Evolutionary conservation across 1,140 invertebrate genomes (phyloP).

Genomic region (Temnothorax curvispinosus): DNA sequence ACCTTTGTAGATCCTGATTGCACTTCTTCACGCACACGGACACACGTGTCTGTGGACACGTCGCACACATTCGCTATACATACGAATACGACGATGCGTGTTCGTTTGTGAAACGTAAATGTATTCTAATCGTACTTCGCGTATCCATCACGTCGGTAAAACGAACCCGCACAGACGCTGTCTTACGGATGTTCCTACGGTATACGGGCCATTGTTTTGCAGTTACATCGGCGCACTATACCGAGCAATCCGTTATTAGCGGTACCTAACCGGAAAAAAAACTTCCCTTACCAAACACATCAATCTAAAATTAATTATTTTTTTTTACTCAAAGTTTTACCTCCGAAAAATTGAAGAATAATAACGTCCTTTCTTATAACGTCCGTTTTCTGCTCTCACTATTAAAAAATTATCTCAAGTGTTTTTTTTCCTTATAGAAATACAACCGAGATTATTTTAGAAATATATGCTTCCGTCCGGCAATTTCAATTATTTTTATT

Average conservation of each 20-base stretch:
- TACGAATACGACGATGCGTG: neutral
- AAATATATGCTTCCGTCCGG: neutral
- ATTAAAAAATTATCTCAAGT: neutral
- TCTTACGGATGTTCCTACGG: slow-evolving; percentile 48
- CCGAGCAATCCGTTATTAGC: slow-evolving; percentile 1
- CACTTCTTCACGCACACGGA: slow-evolving; percentile 66
- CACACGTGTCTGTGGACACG: neutral
- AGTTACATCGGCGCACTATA: neutral
- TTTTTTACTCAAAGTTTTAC: neutral
- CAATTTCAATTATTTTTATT: neutral
- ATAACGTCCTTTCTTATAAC: neutral
- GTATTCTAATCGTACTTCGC: slow-evolving; percentile 33
- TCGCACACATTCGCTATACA: neutral
- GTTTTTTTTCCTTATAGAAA: neutral
- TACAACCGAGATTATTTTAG: neutral
- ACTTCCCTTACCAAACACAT: neutral
- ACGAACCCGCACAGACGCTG: slow-evolving; percentile 24
- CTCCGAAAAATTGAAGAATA: neutral
- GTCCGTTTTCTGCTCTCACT: no score
- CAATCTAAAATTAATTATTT: neutral
- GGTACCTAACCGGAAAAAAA: neutral
- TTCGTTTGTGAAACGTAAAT: slow-evolving; percentile 9
- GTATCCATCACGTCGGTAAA: slow-evolving; percentile 49
- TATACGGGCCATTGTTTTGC: slow-evolving; percentile 62
- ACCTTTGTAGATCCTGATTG: slow-evolving; percentile 79